phyloP scores from a whole-genome alignment of 2,888 invertebrate species.

The Chloroclysta siterata region DNA sequence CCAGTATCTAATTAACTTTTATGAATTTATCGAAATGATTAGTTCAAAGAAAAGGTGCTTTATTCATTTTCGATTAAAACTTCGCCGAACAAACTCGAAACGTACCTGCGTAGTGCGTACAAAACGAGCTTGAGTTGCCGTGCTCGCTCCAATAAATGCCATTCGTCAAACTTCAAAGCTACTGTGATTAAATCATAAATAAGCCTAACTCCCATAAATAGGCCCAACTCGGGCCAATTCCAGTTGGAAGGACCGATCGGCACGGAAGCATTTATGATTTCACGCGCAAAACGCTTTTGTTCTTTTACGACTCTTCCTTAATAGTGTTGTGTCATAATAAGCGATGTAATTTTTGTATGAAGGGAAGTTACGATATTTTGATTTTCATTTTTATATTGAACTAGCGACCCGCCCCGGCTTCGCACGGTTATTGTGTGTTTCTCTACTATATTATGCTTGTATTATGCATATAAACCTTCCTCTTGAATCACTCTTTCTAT shows the following conservation, averaged over 20 bases:
- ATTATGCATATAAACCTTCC: too few species aligned
- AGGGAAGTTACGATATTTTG: constrained; percentile 5
- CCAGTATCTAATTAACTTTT: too few species aligned
- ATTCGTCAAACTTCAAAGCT: constrained; percentile 80
- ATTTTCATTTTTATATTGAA: constrained; percentile 1
- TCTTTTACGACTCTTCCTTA: constrained; percentile 42
- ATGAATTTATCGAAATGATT: too few species aligned
- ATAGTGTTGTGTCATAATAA: constrained; percentile 39
- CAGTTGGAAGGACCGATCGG: constrained; percentile 51
- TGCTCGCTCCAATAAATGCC: constrained; percentile 73
- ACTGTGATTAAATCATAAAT: constrained; percentile 78
- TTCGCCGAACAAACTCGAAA: constrained; percentile 5
- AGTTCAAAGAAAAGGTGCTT: background rate
- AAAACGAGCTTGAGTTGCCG: constrained; percentile 48
- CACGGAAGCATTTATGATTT: constrained; percentile 63
- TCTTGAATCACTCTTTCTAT: too few species aligned
- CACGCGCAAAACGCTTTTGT: constrained; percentile 43
- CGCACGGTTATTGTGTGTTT: too few species aligned
- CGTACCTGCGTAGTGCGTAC: constrained; percentile 4
- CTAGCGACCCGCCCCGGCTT: too few species aligned
- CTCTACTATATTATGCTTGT: too few species aligned
- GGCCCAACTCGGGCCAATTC: constrained; percentile 29
- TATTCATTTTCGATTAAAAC: background rate
- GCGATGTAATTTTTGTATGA: constrained; percentile 29
- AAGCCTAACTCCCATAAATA: constrained; percentile 46